phyloP scores from a whole-genome alignment of 2,888 invertebrate genomes.

The Meteorus colon region DNA sequence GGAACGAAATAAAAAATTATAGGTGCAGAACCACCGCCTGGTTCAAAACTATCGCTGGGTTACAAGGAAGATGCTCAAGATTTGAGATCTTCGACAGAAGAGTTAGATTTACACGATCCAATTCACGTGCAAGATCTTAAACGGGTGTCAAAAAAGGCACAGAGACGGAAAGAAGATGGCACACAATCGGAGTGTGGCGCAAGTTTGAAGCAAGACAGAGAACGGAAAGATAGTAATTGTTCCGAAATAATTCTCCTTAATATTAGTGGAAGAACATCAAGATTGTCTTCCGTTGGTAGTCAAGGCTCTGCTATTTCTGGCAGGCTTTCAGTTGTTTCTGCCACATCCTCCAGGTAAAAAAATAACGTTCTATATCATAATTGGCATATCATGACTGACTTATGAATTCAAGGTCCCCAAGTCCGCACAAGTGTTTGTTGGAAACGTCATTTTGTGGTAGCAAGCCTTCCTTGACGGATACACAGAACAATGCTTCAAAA shows the following conservation, averaged over 20 bases:
- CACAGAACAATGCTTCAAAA: conserved; percentile 71
- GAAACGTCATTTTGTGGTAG: conserved; percentile 94
- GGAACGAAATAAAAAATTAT: conserved; percentile 18
- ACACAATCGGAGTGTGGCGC: conserved; percentile 69
- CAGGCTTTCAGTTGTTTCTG: conserved; percentile 68
- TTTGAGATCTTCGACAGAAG: conserved; percentile 90
- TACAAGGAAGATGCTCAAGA: conserved; percentile 87
- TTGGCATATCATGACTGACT: neutral
- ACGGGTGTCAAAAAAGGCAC: conserved; percentile 67
- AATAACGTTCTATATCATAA: neutral
- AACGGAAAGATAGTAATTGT: conserved; percentile 83
- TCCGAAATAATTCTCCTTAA: conserved; percentile 85
- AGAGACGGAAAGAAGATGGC: conserved; percentile 68
- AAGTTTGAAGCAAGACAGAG: conserved; percentile 76
- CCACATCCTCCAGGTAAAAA: conserved; percentile 68
- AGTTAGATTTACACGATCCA: conserved; percentile 87
- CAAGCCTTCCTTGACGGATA: conserved; percentile 78
- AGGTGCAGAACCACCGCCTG: conserved; percentile 62
- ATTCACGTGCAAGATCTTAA: conserved; percentile 71
- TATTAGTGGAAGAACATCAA: conserved; percentile 83
- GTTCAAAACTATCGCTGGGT: conserved; percentile 67
- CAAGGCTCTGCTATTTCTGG: conserved; percentile 80
- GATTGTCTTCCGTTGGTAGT: conserved; percentile 87
- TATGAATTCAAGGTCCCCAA: conserved; percentile 79
- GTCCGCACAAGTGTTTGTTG: conserved; percentile 91